Base-by-base conservation (phyloP, 2,888 invertebrate species). In the Dynastes maya region DNA sequence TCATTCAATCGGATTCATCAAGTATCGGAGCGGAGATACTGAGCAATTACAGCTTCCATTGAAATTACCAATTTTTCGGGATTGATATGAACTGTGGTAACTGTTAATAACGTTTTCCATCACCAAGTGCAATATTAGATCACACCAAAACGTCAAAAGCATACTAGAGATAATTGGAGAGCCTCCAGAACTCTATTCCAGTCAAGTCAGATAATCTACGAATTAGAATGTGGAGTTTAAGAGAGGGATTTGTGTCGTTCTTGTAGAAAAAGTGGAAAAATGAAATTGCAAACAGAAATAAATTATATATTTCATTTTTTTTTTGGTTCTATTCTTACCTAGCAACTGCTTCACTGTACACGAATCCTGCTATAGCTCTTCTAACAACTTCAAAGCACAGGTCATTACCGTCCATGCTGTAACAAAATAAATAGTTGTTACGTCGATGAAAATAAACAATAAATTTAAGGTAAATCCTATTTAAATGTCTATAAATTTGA, bases 281-380 rank as follows among this genome's bases (percentile, higher is more conserved):
- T 5, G 37, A 0, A 37, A 5, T 5, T 37, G 5, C 0, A 37
- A 37, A 5, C 2, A 2, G 37, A 37, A 37, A 37, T 4, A 37
- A 37, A 4, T 4, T 11, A 45, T 45, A 11, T 11, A 45, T 45
- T 9, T 45, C 2, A 8, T 11, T 9, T 45, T 40, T 45, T 45
- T 11, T 45, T 8, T 45, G 11, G 6, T 32, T 32, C 32, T 29
- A 63, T 9, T 32, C 91, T 91, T 91, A 98, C 98, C 98, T 98
- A 82, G 98, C 98, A 76, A 99, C 99, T 63, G 98, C 98, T 91
- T 99, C 99, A 87, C 99, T 99, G 91, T 99, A 99, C 80, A 98
- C 98, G 90, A 99, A 99, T 82, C 99, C 99, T 76, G 97, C 96
- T 49, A 95, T 94, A 32, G 99, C 99, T 86, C 98, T 92, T 85